phyloP scores from a whole-genome alignment of 2,797 vertebrate species.

The Pelodytes ibericus region DNA sequence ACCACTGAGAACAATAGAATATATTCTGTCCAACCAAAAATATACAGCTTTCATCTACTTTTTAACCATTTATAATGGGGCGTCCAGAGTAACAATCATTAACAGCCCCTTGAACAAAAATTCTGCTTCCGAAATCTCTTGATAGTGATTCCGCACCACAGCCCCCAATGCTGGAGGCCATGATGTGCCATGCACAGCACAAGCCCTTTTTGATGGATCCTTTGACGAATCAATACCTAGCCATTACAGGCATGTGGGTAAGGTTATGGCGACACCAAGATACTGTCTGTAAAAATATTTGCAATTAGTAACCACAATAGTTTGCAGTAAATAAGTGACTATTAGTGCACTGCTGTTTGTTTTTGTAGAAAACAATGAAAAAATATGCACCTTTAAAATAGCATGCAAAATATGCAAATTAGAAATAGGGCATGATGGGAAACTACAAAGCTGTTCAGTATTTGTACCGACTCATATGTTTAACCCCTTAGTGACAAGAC shows the following conservation, averaged over 20 bases:
- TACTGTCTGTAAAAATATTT: not conserved
- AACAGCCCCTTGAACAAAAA: constrained; percentile 77
- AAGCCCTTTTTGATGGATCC: constrained; percentile 30
- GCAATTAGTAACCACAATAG: too few relatives aligned
- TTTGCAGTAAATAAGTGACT: too few relatives aligned
- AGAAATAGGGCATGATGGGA: too few relatives aligned
- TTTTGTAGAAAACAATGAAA: too few relatives aligned
- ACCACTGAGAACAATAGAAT: too few relatives aligned
- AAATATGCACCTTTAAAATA: too few relatives aligned
- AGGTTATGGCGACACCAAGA: not conserved
- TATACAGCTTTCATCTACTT: not conserved
- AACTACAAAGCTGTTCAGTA: too few relatives aligned
- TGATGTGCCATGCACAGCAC: constrained; percentile 78
- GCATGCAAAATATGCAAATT: too few relatives aligned
- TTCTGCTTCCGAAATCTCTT: constrained; percentile 99
- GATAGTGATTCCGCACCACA: constrained; percentile 90
- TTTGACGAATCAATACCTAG: fast-evolving
- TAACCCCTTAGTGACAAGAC: too few relatives aligned
- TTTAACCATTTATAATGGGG: constrained; percentile 23
- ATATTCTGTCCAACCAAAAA: too few relatives aligned
- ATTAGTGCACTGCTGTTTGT: too few relatives aligned
- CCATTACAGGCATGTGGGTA: fast-evolving
- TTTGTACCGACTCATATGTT: too few relatives aligned
- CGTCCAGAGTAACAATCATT: constrained; percentile 74
- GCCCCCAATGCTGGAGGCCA: not conserved